Conservation (phyloP, 2,888 invertebrate species). For the Amblyjoppa proteus region DNA sequence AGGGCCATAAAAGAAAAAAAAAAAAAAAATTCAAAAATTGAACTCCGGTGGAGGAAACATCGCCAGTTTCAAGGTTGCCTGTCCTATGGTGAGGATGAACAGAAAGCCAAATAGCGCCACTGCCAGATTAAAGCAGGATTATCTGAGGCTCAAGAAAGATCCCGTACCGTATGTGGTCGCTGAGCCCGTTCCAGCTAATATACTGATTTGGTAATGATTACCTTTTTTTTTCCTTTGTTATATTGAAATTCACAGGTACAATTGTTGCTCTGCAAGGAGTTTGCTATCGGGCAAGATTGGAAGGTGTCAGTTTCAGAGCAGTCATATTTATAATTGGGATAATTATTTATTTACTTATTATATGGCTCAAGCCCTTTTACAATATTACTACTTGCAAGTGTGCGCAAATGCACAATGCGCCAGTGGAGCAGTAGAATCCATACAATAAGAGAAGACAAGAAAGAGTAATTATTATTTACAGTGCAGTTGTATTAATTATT, state of each 20-base stretch:
- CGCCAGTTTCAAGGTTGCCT: constrained; percentile 2
- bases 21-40: neutral
- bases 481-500: too few species aligned
- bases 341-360: neutral
- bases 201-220: constrained; percentile 94
- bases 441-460: too few species aligned
- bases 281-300: neutral
- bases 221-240: neutral
- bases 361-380: too few species aligned
- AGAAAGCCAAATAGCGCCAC: constrained; percentile 90
- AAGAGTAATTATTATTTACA: too few species aligned
- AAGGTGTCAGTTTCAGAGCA: neutral
- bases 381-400: too few species aligned
- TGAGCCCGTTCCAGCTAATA: constrained; percentile 97
- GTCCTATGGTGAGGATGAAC: constrained; percentile 82
- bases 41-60: neutral
- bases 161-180: constrained; percentile 98
- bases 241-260: neutral
- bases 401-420: too few species aligned
- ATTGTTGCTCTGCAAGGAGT: neutral
- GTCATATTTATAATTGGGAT: neutral
- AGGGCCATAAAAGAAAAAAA: neutral
- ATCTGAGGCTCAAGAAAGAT: constrained; percentile 96
- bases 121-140: constrained; percentile 97
- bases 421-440: too few species aligned